Percentiles rank a stretch among this genome's conserved stretches.
Conservation (phyloP, 2,888 invertebrate species). For the Nasonovia ribisnigri region DNA sequence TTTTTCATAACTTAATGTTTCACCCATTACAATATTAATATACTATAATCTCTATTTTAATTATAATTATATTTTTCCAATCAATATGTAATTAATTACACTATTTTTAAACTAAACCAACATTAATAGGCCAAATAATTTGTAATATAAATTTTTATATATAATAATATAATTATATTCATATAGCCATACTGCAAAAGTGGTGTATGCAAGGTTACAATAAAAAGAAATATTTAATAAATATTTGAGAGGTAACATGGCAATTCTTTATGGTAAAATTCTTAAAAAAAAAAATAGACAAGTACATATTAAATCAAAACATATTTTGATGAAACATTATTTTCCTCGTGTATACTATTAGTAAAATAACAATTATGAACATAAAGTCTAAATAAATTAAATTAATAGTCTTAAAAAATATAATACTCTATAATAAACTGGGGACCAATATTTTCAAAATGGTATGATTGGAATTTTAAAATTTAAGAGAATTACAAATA, state of each 20-base stretch:
- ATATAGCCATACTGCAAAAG: not conserved
- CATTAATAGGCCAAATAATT: not conserved
- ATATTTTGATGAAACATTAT: not conserved
- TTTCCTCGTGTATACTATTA: not conserved
- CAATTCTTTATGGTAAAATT: not conserved
- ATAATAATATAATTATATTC: not conserved
- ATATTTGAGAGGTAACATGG: not conserved
- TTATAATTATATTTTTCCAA: not conserved
- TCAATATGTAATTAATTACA: not conserved
- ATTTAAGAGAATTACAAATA: not conserved
- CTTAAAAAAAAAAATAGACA: not conserved
- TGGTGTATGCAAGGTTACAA: not conserved
- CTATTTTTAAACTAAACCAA: not conserved
- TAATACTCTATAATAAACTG: not conserved
- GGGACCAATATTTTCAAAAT: not conserved
- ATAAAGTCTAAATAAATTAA: not conserved
- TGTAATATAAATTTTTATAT: not conserved
- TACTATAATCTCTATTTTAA: not conserved
- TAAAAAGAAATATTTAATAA: not conserved
- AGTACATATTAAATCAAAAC: not conserved
- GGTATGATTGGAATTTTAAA: not conserved
- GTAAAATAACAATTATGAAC: not conserved
- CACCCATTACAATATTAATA: not conserved
- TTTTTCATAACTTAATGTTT: slow-evolving; percentile 14
- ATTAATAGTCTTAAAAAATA: slow-evolving; percentile 19